Percentiles rank a stretch among this genome's conserved stretches.
phyloP scores from a whole-genome alignment of 92 coral and sea anemone species.

The Phenganax marumi region DNA sequence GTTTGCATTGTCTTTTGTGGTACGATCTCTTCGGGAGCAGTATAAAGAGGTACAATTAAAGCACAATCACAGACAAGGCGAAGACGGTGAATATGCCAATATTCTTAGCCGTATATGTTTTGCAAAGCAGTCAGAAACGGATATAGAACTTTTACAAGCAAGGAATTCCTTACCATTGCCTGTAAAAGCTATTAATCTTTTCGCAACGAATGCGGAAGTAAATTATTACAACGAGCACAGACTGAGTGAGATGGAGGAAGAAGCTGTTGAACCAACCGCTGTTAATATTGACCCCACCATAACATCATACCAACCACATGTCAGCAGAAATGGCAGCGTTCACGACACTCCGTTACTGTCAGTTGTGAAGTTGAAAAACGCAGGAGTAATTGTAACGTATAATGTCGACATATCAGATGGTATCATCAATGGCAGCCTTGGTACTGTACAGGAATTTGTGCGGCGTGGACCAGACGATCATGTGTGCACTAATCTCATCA shows the following conservation, averaged over 20 bases:
- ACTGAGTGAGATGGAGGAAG: background rate
- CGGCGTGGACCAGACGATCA: background rate
- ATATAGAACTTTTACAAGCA: constrained; percentile 32
- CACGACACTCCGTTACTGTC: background rate
- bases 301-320: constrained; percentile 8
- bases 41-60: constrained; percentile 16
- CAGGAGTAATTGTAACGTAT: background rate
- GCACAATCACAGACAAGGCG: constrained; percentile 38
- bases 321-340: constrained; percentile 6
- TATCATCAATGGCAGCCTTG: background rate
- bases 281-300: background rate
- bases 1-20: constrained; percentile 29
- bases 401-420: constrained; percentile 5
- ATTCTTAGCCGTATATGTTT: constrained; percentile 30
- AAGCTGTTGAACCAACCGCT: background rate
- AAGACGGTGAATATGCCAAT: constrained; percentile 35
- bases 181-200: background rate
- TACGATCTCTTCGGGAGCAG: constrained; percentile 31
- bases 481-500: background rate
- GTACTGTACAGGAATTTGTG: background rate
- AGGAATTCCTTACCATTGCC: constrained; percentile 13
- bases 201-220: background rate
- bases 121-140: constrained; percentile 24
- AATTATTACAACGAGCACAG: background rate
- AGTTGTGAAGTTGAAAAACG: background rate